Percentiles rank a stretch among this genome's conserved stretches.
phyloP scores from a whole-genome alignment of 2,113 vertebrate genomes.

The Gallinago paraguaiae region DNA sequence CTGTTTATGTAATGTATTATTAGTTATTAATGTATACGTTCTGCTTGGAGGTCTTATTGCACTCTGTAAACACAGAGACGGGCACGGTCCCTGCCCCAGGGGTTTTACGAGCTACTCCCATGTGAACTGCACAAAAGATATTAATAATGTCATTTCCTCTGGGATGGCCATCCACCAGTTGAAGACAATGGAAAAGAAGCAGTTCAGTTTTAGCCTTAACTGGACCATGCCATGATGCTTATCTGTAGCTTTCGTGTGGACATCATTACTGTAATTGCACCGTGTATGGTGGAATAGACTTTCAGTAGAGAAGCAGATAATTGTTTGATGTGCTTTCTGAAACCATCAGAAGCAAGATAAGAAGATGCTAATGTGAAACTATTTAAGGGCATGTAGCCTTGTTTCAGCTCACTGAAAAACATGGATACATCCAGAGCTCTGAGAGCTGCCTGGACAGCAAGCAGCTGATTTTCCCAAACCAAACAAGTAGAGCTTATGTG shows the following conservation, averaged over 20 bases:
- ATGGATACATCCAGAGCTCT: not conserved
- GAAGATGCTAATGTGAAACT: not conserved
- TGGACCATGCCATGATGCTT: not conserved
- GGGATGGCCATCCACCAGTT: not conserved
- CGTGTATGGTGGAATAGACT: not conserved
- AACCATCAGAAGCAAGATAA: not conserved
- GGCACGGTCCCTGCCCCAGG: rapidly evolving
- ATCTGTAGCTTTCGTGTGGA: not conserved
- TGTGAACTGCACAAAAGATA: not conserved
- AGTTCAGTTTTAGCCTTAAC: not conserved
- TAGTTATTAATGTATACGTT: not conserved
- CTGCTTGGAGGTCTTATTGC: not conserved
- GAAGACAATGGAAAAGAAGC: not conserved
- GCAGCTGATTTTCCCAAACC: not conserved
- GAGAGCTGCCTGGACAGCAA: not conserved
- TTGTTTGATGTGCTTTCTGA: not conserved
- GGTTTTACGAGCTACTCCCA: not conserved
- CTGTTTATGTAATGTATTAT: not conserved
- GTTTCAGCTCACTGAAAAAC: not conserved
- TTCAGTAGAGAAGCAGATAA: not conserved
- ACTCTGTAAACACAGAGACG: not conserved
- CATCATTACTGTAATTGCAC: not conserved
- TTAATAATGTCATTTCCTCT: not conserved
- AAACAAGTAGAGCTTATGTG: not conserved
- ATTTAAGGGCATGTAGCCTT: not conserved